Conservation (phyloP, 2,797 vertebrate species). For the Pseudomugil gertrudae region DNA sequence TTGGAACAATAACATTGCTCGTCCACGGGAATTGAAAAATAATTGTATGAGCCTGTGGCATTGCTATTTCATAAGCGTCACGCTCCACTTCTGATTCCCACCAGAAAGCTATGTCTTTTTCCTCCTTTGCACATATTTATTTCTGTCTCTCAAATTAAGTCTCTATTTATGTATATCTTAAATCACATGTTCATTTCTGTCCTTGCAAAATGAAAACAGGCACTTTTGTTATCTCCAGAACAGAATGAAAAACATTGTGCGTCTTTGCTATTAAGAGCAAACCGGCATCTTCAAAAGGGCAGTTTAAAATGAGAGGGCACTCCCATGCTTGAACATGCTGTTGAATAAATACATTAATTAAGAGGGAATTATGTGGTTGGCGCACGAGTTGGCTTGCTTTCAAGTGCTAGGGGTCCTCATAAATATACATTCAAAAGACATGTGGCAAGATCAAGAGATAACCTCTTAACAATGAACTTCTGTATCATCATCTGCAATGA, state of each 20-base stretch:
- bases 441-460: slow-evolving; percentile 81
- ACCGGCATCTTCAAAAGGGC: slow-evolving; percentile 76
- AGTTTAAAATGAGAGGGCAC: slow-evolving; percentile 76
- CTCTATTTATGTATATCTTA: slow-evolving; percentile 67
- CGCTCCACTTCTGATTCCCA: slow-evolving; percentile 74
- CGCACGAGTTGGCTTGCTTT: slow-evolving; percentile 72
- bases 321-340: slow-evolving; percentile 72
- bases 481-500: slow-evolving; percentile 74
- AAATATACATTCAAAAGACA: slow-evolving; percentile 82
- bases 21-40: slow-evolving; percentile 76
- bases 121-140: slow-evolving; percentile 66
- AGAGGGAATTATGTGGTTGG: slow-evolving; percentile 71
- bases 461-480: slow-evolving; percentile 81
- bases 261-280: slow-evolving; percentile 70
- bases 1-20: slow-evolving; percentile 69
- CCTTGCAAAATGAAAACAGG: slow-evolving; percentile 70
- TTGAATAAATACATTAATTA: slow-evolving; percentile 86
- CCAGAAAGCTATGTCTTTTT: slow-evolving; percentile 59
- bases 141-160: slow-evolving; percentile 65
- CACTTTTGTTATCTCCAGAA: slow-evolving; percentile 54
- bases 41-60: slow-evolving; percentile 76
- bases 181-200: slow-evolving; percentile 59
- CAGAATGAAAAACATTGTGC: slow-evolving; percentile 57
- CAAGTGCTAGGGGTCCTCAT: slow-evolving; percentile 78
- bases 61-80: slow-evolving; percentile 73